Evolutionary conservation across 2,113 vertebrate species (phyloP), one percentile per base, ranked within the genome.

Genomic region (Parus major): DNA sequence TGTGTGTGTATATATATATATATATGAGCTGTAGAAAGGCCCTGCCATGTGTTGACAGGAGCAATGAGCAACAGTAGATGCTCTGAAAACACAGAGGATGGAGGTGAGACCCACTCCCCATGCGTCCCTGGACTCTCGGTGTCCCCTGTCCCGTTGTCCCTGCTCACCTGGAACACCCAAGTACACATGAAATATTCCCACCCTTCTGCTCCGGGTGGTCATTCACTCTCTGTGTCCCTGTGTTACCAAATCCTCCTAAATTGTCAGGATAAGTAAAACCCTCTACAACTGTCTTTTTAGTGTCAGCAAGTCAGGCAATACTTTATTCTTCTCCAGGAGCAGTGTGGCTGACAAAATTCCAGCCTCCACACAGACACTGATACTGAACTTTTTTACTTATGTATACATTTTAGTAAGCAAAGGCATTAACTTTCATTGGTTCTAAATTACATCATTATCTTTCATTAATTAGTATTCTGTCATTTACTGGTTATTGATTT

Each of bases 141-240:
- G 53, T 24, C 59, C 52, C 47, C 47, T 36, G 31, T 49, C n/a
- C n/a, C 1, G 0, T 10, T 77, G 66, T 55, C 73, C 28, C 19
- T 0, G 1, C 50, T 50, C 35, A 17, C 29, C 56, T 59, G 1
- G 29, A 41, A 63, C 49, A 47, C 41, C 15, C 65, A 29, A 41
- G 39, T 46, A 11, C 28, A 19, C 0, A 1, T 29, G 60, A 25
- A 21, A 29, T n/a, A 11, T 8, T 52, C 52, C 59, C 0, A 1
- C 36, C 13, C 16, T 33, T 65, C 4, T 3, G 17, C 5, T 23
- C 50, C 7, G 5, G 9, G 15, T 33, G 36, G 3, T 39, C 20
- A 7, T 20, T 36, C 15, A 22, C 12, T 27, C 25, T 39, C 36
- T 44, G 23, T 52, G 69, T 12, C 28, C 11, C 2, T 11, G 0